phyloP scores from a whole-genome alignment of 92 coral and sea anemone species.

The Pocillopora grandis region DNA sequence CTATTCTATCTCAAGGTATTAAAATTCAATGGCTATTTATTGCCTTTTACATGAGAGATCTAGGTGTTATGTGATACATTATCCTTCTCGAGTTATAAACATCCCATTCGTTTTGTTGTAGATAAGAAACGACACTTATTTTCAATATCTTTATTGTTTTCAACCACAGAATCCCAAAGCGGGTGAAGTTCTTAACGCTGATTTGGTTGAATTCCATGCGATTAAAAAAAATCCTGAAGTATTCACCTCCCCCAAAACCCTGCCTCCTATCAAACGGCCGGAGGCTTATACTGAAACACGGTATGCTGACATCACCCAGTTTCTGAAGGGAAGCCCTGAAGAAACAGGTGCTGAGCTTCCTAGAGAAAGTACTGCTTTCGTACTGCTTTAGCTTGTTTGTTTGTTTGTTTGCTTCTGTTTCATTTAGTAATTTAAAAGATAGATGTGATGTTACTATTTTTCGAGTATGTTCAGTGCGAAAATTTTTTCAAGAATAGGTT shows the following conservation, averaged over 20 bases:
- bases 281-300: background rate
- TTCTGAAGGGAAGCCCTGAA: background rate
- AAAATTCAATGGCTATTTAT: too few species aligned
- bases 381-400: too few species aligned
- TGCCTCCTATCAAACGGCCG: slow-evolving; percentile 9
- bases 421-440: too few species aligned
- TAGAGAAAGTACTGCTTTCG: background rate
- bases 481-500: too few species aligned
- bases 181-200: slow-evolving; percentile 7
- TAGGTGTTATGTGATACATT: too few species aligned
- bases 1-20: too few species aligned
- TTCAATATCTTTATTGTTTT: background rate
- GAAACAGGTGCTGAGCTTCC: background rate
- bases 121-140: too few species aligned
- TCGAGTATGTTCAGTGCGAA: too few species aligned
- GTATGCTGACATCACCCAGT: slow-evolving; percentile 18
- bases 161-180: background rate
- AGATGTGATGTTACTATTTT: background rate
- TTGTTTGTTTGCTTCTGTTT: too few species aligned
- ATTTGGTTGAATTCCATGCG: slow-evolving; percentile 1
- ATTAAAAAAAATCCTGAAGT: background rate
- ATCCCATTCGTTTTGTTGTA: too few species aligned
- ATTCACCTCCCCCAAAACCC: background rate
- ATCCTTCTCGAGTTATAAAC: too few species aligned
- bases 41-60: too few species aligned